Conservation (phyloP, 2,797 vertebrate genomes). For the Eupleurogrammus muticus region DNA sequence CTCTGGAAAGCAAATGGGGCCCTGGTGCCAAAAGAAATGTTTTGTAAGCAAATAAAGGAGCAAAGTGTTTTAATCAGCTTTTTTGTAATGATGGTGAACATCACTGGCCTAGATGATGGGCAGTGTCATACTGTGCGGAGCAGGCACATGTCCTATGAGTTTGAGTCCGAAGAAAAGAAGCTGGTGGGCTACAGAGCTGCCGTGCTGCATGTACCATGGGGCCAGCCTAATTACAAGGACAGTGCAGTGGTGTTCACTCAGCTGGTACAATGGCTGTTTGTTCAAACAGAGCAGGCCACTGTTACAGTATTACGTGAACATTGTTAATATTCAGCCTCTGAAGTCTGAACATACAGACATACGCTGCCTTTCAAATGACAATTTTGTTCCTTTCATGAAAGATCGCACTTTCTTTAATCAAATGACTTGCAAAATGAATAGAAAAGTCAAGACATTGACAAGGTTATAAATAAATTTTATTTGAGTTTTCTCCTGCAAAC, state of each 20-base stretch:
- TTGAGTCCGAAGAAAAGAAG: background rate
- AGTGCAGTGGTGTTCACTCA: constrained; percentile 28
- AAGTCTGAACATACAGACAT: constrained; percentile 7
- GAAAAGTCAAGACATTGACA: too few species aligned
- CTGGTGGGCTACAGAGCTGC: background rate
- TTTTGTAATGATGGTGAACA: too few species aligned
- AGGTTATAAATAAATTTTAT: too few species aligned
- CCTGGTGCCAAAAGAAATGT: background rate
- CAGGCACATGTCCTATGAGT: background rate
- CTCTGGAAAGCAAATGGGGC: background rate
- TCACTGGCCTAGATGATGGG: too few species aligned
- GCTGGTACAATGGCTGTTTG: constrained; percentile 69
- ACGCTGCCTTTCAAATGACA: too few species aligned
- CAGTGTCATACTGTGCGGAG: background rate
- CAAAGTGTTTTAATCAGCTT: background rate
- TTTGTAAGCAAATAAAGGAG: background rate
- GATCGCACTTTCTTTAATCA: too few species aligned
- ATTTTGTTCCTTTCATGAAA: too few species aligned
- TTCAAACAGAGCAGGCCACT: constrained; percentile 58
- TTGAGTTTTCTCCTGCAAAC: too few species aligned
- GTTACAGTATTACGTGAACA: constrained; percentile 46
- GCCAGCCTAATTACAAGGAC: background rate
- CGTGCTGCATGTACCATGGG: background rate
- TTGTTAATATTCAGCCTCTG: constrained; percentile 34
- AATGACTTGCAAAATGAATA: too few species aligned